Evolutionary conservation across 2,113 vertebrate species (phyloP).

Genomic region (Albula goreensis): DNA sequence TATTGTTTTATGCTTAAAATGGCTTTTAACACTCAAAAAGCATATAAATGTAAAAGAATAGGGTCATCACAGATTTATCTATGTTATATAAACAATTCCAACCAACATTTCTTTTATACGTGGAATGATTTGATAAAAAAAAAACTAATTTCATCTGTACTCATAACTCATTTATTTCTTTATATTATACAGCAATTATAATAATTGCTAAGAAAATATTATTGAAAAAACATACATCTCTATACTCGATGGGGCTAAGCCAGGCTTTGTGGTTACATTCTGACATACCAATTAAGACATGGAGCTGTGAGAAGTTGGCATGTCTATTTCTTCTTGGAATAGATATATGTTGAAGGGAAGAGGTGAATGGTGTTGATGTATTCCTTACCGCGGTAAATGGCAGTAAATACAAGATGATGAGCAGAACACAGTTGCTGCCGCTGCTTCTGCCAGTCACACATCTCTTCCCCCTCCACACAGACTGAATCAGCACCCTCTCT

Average conservation of each 20-base stretch:
- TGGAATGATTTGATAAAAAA: neutral
- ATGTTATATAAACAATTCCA: neutral
- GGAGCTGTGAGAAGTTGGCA: neutral
- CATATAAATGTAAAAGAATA: neutral
- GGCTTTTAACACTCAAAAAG: conserved; percentile 7
- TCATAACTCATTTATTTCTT: neutral
- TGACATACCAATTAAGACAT: neutral
- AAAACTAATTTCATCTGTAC: neutral
- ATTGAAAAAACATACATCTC: neutral
- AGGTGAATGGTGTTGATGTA: neutral
- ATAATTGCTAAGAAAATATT: neutral
- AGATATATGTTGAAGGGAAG: neutral
- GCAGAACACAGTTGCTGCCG: conserved; percentile 34
- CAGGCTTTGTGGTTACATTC: neutral
- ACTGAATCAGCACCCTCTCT: conserved; percentile 64
- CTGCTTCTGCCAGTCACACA: conserved; percentile 31
- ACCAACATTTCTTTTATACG: neutral
- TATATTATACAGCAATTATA: neutral
- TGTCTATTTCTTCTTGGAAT: neutral
- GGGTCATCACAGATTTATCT: neutral
- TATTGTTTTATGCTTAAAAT: neutral
- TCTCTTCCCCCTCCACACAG: conserved; percentile 54
- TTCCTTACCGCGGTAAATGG: conserved; percentile 13
- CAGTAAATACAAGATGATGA: conserved; percentile 42
- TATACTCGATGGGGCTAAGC: neutral